Percentiles rank a stretch among this genome's conserved stretches.
These are phyloP conservation scores for Blastomussa wellsi DNA, from an alignment of 92 coral and sea anemone genomes.

Conservation along the genomic window DNA sequence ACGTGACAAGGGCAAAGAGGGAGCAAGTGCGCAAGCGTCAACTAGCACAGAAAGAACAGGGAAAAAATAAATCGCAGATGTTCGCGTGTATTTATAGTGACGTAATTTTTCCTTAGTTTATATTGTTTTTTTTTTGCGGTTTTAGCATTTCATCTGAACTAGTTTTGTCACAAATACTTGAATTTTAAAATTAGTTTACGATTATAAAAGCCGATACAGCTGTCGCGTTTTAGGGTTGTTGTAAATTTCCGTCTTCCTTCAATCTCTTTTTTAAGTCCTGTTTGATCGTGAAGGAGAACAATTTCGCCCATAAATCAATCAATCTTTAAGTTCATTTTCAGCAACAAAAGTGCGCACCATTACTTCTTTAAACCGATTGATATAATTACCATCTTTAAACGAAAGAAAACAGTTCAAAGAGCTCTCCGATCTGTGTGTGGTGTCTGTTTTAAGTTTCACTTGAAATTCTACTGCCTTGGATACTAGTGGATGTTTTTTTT, in stretches of 20 bases:
- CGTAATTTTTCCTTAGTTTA: not conserved
- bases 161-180: not conserved
- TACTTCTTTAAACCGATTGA: not conserved
- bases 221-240: not conserved
- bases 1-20: slow-evolving; percentile 75
- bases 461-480: not conserved
- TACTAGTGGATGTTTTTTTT: too few species aligned
- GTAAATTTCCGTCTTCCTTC: not conserved
- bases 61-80: slow-evolving; percentile 22
- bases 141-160: not conserved
- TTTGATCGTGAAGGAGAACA: not conserved
- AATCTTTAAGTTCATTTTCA: not conserved
- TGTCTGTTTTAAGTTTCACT: not conserved
- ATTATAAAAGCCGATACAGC: not conserved
- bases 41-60: slow-evolving; percentile 48
- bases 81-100: not conserved
- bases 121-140: not conserved
- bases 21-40: slow-evolving; percentile 48
- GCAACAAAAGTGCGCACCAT: not conserved
- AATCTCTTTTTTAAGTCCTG: not conserved
- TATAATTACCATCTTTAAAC: not conserved
- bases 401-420: not conserved
- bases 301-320: not conserved
- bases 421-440: not conserved
- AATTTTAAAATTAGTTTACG: not conserved